phyloP scores from a whole-genome alignment of 2,797 vertebrate species.

The Notoglanidium macrostoma region DNA sequence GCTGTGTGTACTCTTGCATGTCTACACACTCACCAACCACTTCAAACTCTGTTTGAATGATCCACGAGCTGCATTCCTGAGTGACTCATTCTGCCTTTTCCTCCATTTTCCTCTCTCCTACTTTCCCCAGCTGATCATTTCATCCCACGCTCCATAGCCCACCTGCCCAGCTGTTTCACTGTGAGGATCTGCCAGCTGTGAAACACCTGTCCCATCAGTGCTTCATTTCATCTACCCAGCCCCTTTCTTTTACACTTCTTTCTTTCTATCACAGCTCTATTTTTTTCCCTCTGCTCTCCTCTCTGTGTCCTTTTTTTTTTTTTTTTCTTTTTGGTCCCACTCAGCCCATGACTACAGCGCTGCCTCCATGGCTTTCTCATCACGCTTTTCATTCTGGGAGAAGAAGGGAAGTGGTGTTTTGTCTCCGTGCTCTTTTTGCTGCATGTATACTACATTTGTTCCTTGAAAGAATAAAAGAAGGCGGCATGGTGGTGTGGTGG shows the following conservation, averaged over 20 bases:
- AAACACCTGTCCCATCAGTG: conserved; percentile 20
- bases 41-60: conserved; percentile 12
- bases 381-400: conserved; percentile 97
- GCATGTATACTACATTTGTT: conserved; percentile 37
- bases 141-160: conserved; percentile 64
- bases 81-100: conserved; percentile 20
- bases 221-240: conserved; percentile 37
- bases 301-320: not conserved
- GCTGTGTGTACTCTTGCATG: not conserved
- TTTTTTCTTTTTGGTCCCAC: conserved; percentile 52
- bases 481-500: not conserved
- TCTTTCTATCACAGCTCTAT: not conserved
- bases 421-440: conserved; percentile 45
- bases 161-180: conserved; percentile 57
- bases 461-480: not conserved
- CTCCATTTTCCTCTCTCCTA: conserved; percentile 37
- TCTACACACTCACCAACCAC: conserved; percentile 11
- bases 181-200: conserved; percentile 56
- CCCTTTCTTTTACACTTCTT: conserved; percentile 27
- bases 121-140: conserved; percentile 48
- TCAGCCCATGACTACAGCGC: conserved; percentile 74
- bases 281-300: not conserved
- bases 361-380: conserved; percentile 90
- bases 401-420: conserved; percentile 91
- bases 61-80: not conserved